These are phyloP conservation scores for Falco rusticolus DNA, from an alignment of 2,797 vertebrate genomes.

Conservation along the genomic window DNA sequence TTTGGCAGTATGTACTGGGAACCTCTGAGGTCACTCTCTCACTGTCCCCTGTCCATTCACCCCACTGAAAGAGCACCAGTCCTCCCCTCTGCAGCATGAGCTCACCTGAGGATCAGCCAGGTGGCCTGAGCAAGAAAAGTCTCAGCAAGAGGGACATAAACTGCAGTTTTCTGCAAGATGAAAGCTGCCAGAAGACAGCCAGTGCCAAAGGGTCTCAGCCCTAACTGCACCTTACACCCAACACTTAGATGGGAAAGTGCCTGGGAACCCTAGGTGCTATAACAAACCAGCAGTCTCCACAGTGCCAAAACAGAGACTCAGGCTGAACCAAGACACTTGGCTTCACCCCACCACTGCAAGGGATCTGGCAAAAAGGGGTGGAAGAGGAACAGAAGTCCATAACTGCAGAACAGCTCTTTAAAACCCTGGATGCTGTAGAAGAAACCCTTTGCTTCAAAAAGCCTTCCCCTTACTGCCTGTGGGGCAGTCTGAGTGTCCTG, in stretches of 20 bases:
- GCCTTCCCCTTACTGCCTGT: not conserved
- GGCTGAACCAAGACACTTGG: not conserved
- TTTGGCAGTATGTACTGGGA: not conserved
- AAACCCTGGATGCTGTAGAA: not conserved
- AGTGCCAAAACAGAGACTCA: not conserved
- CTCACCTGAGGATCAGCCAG: not conserved
- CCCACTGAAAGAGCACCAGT: not conserved
- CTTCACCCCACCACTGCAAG: not conserved
- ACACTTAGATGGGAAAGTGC: not conserved
- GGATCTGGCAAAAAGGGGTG: not conserved
- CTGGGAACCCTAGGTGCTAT: not conserved
- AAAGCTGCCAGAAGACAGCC: not conserved
- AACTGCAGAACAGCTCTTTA: not conserved
- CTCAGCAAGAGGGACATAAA: not conserved
- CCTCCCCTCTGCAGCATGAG: not conserved
- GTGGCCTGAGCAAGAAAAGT: not conserved
- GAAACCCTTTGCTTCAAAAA: not conserved
- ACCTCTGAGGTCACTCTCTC: not conserved
- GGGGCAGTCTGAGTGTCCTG: not conserved
- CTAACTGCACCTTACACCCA: not conserved
- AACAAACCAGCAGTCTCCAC: not conserved
- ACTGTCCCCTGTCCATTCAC: not conserved
- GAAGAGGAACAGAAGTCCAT: not conserved
- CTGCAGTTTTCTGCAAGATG: not conserved
- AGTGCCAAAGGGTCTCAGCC: not conserved